These are phyloP conservation scores for Sycophila sp. DNA, from an alignment of 1,140 invertebrate species.

Conservation along the genomic window DNA sequence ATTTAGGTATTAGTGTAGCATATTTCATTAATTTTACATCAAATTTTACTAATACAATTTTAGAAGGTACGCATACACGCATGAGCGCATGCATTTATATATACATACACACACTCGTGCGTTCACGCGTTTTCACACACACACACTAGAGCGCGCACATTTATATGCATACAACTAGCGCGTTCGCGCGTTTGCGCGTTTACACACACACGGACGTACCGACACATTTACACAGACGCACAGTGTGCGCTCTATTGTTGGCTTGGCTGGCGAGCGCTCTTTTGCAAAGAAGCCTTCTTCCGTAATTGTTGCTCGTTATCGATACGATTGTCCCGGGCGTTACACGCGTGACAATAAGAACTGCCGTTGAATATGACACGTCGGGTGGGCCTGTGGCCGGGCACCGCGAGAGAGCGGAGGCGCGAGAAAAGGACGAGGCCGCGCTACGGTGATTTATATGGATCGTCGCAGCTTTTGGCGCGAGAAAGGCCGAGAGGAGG, in stretches of 20 bases:
- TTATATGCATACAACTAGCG: too few relatives aligned
- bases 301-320: conserved; percentile 60
- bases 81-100: too few relatives aligned
- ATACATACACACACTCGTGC: neutral
- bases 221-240: too few relatives aligned
- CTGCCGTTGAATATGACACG: conserved; percentile 25
- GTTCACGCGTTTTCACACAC: too few relatives aligned
- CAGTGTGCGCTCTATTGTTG: conserved; percentile 1
- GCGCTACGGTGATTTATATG: neutral
- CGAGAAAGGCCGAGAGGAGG: too few relatives aligned
- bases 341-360: conserved; percentile 41
- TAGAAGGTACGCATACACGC: too few relatives aligned
- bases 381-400: neutral
- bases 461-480: neutral
- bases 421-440: neutral
- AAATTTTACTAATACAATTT: too few relatives aligned
- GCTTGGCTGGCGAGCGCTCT: neutral
- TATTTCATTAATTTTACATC: too few relatives aligned
- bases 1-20: too few relatives aligned
- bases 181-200: neutral
- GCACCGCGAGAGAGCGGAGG: neutral
- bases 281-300: conserved; percentile 42
- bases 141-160: too few relatives aligned
- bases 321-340: conserved; percentile 50
- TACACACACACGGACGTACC: neutral